Base-by-base conservation (phyloP, 2,113 vertebrate genomes). In the Scopus umbretta region DNA sequence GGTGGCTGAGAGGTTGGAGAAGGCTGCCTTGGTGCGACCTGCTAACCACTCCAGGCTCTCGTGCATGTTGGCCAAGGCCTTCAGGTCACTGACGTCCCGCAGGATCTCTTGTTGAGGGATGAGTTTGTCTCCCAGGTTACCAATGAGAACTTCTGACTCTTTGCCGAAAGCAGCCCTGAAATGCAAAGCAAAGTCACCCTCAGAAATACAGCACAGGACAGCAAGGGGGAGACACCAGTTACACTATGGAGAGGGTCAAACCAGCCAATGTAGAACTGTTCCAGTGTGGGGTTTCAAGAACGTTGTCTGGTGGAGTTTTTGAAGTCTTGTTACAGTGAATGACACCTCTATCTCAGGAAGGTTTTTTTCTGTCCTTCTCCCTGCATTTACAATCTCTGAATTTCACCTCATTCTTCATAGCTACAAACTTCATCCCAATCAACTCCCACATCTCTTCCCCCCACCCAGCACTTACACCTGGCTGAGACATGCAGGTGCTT, bases 41-140 rank as follows among this genome's bases (percentile, higher is more conserved):
- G 99, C 98, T 25, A 99, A 97, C 99, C 99, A 99, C 91, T 99
- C 99, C 98, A 99, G 98, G 98, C 99, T 99, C 96, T 99, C 99
- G 0, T 99, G 99, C 96, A 99, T 98, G 96, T 99, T 99, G 96
- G 99, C 99, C 97, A 99, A 98, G 40, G 99, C 99, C 94, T 99
- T 99, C 91, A 99, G 98, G 97, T 99, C 99, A 10, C 99, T 99
- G 96, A 99, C 99, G 3, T 99, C 99, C 40, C 98, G 97, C 36
- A 99, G 98, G 95, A 99, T 99, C 98, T 99, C 99, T 86, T 99
- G 99, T 45, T 99, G 98, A 23, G 99, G 99, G 97, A 99, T 99
- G 85, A 99, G 96, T 45, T 99, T 99, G 97, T 99, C 99, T 34
- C 99, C 99, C 18, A 99, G 97, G 98, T 99, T 99, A 42, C 99